Conservation (phyloP, 2,113 vertebrate species). For the Passerina amoena region DNA sequence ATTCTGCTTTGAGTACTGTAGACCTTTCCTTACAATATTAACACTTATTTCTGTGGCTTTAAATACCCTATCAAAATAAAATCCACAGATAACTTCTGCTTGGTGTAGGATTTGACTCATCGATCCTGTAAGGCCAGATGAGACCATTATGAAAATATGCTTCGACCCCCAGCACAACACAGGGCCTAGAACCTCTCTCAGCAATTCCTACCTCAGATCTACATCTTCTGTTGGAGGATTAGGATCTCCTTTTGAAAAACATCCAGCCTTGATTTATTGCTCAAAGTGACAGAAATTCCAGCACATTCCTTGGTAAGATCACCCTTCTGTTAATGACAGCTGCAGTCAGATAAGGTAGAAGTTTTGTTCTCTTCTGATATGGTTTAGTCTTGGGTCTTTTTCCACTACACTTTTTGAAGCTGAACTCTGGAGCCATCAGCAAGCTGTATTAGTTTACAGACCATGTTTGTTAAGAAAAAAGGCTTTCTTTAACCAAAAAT, state of each 20-base stretch:
- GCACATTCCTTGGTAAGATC: neutral
- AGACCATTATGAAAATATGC: neutral
- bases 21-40: neutral
- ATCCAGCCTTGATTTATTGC: neutral
- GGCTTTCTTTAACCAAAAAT: neutral
- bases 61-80: constrained; percentile 18
- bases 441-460: neutral
- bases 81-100: neutral
- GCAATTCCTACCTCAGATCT: neutral
- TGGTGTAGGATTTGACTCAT: neutral
- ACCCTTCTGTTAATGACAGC: neutral
- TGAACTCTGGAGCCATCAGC: neutral
- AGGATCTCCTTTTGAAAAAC: neutral
- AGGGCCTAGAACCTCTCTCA: neutral
- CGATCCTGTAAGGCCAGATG: neutral
- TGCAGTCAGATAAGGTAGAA: neutral
- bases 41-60: neutral
- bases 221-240: neutral
- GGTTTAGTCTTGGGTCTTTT: neutral
- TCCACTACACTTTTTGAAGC: neutral
- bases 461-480: neutral
- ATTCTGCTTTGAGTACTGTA: neutral
- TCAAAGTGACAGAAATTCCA: neutral
- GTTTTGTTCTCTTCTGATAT: neutral
- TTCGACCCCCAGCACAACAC: neutral